Base-by-base conservation (phyloP, 2,888 invertebrate genomes). In the Apantesis nais region DNA sequence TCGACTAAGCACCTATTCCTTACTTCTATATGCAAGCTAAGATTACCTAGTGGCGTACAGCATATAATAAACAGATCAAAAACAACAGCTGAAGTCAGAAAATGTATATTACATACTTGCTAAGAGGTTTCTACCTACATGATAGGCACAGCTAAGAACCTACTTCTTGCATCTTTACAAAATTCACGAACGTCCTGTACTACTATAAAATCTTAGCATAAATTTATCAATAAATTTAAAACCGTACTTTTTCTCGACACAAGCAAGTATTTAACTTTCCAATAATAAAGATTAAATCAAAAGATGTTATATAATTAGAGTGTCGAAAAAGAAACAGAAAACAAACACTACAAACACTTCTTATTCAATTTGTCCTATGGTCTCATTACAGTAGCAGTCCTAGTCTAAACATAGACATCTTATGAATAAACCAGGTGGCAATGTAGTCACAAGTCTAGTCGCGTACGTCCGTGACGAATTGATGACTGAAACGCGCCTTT, bases 391-490 rank as follows among this genome's bases (percentile, higher is more conserved):
- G 29, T 41, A 65, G 25, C 66, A 67, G 37, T 48, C 63, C 60
- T 64, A 31, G 22, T 67, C 73, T 75, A 66, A 76, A 78, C 73
- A 78, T 78, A 79, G 78, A 37, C 67, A 62, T 62, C 69, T 78
- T 80, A 81, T 82, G 82, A 84, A 84, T 84, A 76, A 84, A 73
- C 75, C 84, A 84, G 75, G 71, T 65, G 67, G 71, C 73, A 64
- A 77, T 72, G 65, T 74, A 55, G 29, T 66, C 61, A 52, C 66
- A 25, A 80, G 76, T 73, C 76, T 52, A 67, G 62, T 71, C 73
- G 74, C 74, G 77, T 78, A 72, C 73, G 78, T 76, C 76, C 79
- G 74, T 81, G 81, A 83, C 81, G 71, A 66, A 81, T 72, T 66
- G 80, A 78, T 77, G 75, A 77, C 79, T 82, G 83, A 84, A 84